phyloP scores from a whole-genome alignment of 2,113 vertebrate genomes.

The Shinisaurus crocodilurus region DNA sequence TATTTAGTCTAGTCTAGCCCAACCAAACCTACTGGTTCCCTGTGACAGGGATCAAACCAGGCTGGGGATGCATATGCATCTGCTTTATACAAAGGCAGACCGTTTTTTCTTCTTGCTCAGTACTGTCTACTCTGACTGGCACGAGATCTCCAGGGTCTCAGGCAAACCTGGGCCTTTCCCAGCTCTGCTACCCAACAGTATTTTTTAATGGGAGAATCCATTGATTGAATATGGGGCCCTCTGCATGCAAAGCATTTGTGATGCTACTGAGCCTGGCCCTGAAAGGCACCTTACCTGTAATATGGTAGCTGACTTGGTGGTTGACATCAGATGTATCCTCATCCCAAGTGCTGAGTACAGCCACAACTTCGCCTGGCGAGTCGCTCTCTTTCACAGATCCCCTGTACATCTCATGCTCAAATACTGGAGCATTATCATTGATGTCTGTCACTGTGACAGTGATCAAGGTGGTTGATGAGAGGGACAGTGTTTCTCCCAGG shows the following conservation, averaged over 20 bases:
- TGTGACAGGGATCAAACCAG: not conserved
- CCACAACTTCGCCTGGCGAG: constrained; percentile 93
- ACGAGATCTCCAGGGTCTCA: too few relatives aligned
- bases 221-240: not conserved
- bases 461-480: constrained; percentile 88
- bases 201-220: not conserved
- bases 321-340: constrained; percentile 91
- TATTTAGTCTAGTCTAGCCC: not conserved
- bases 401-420: constrained; percentile 87
- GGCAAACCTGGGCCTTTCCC: not conserved
- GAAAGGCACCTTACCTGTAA: constrained; percentile 87
- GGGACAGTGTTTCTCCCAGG: constrained; percentile 88
- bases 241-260: not conserved
- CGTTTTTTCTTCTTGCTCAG: too few relatives aligned
- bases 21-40: not conserved
- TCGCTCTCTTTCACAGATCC: constrained; percentile 92
- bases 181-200: not conserved
- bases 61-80: not conserved
- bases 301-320: constrained; percentile 96
- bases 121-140: not conserved
- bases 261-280: not conserved
- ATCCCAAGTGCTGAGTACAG: constrained; percentile 92
- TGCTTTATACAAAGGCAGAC: not conserved
- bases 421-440: constrained; percentile 92
- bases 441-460: constrained; percentile 90